A percentile compares a stretch with the other conserved stretches of the same genome.
Evolutionary conservation across 2,113 vertebrate species (phyloP).

Genomic region (Rhinogobius similis): DNA sequence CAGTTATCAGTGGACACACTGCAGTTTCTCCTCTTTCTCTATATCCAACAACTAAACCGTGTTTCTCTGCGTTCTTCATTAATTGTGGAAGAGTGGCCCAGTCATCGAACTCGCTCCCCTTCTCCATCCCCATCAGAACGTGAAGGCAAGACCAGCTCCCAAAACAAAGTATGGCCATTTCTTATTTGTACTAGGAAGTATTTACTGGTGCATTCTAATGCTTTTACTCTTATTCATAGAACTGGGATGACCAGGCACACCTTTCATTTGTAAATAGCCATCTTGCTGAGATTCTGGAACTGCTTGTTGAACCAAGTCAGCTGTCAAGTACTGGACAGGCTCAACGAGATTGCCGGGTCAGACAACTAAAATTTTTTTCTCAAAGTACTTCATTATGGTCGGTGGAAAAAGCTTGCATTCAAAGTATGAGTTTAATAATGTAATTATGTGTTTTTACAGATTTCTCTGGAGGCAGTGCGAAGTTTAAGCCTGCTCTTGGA

Average conservation of each 20-base stretch:
- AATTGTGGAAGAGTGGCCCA: slow-evolving; percentile 95
- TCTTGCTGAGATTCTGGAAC: slow-evolving; percentile 85
- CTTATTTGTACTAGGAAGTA: not conserved
- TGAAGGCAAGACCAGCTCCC: slow-evolving; percentile 77
- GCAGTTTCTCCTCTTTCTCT: slow-evolving; percentile 95
- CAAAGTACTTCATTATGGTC: not conserved
- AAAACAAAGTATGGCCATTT: slow-evolving; percentile 83
- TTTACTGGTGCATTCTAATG: not conserved
- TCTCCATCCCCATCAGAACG: slow-evolving; percentile 72
- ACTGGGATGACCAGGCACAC: slow-evolving; percentile 94
- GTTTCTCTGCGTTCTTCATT: slow-evolving; percentile 89
- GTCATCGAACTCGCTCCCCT: slow-evolving; percentile 74
- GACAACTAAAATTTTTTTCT: not conserved
- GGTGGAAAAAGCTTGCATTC: not conserved
- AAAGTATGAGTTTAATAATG: not conserved
- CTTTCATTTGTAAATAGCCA: slow-evolving; percentile 85
- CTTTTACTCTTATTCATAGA: slow-evolving; percentile 72
- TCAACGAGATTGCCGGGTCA: slow-evolving; percentile 69
- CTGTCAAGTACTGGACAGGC: slow-evolving; percentile 80
- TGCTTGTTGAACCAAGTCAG: slow-evolving; percentile 89
- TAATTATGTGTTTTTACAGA: slow-evolving; percentile 25
- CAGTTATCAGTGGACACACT: slow-evolving; percentile 91
- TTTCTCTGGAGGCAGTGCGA: slow-evolving; percentile 81
- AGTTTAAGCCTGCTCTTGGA: slow-evolving; percentile 90
- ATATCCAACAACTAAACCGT: slow-evolving; percentile 90